Conservation (phyloP, 2,797 vertebrate species). For the Cirrhinus molitorella region DNA sequence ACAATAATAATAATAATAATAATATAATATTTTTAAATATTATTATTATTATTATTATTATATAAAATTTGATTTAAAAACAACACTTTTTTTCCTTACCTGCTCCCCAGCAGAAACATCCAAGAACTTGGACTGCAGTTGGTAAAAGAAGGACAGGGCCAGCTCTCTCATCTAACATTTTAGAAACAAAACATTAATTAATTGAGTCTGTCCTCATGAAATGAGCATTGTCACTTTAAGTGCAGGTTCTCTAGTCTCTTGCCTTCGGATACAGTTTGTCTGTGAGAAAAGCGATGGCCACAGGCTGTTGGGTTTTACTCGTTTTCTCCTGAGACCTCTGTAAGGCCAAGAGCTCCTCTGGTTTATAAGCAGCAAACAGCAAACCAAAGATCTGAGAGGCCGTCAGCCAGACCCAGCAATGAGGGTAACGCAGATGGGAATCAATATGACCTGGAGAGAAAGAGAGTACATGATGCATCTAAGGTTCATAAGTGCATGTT, state of each 20-base stretch:
- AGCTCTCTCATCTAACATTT: slow-evolving; percentile 88
- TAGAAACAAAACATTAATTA: neutral
- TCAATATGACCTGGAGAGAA: slow-evolving; percentile 84
- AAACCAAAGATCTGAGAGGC: slow-evolving; percentile 93
- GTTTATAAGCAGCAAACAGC: slow-evolving; percentile 89
- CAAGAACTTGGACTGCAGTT: slow-evolving; percentile 93
- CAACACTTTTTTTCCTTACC: slow-evolving; percentile 80
- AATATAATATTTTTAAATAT: too few species aligned
- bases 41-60: too few species aligned
- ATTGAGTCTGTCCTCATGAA: neutral
- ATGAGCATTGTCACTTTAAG: neutral
- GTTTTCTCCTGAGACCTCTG: slow-evolving; percentile 73
- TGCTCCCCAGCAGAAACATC: slow-evolving; percentile 90
- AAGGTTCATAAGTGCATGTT: neutral
- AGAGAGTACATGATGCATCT: neutral
- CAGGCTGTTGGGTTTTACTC: slow-evolving; percentile 65
- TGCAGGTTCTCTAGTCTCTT: neutral
- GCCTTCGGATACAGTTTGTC: slow-evolving; percentile 88
- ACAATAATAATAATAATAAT: too few species aligned
- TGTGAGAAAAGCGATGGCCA: slow-evolving; percentile 80
- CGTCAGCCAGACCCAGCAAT: slow-evolving; percentile 97
- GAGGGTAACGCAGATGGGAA: slow-evolving; percentile 90
- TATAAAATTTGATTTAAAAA: too few species aligned
- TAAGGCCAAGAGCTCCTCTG: slow-evolving; percentile 84
- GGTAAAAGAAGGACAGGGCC: slow-evolving; percentile 87